Percentiles rank a stretch among this genome's conserved stretches.
These are phyloP conservation scores for Crenuchus spilurus DNA, from an alignment of 2,797 vertebrate genomes.

Conservation along the genomic window DNA sequence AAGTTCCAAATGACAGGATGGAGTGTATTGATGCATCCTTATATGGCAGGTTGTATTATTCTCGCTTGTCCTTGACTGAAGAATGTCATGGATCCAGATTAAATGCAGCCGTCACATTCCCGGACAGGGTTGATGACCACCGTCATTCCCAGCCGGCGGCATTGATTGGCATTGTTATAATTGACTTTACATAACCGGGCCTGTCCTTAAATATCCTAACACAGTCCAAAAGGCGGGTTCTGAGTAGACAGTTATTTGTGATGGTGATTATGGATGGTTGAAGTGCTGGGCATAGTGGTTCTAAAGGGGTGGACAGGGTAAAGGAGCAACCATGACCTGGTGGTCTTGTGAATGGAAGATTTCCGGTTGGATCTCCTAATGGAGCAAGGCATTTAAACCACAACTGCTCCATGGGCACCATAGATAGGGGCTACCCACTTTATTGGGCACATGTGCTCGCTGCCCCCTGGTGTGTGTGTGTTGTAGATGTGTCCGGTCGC, in stretches of 20 bases:
- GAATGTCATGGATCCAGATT: not conserved
- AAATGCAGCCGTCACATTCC: not conserved
- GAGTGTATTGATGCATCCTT: slow-evolving; percentile 15
- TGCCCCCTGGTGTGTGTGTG: no score
- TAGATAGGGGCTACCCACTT: no score
- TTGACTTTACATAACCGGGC: slow-evolving; percentile 42
- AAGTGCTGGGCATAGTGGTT: no score
- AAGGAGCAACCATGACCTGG: no score
- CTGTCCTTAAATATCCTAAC: slow-evolving; percentile 38
- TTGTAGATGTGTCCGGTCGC: no score
- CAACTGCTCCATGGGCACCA: no score
- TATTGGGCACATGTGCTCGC: no score
- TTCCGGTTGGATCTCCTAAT: no score
- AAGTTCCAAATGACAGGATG: slow-evolving; percentile 20
- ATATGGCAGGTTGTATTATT: not conserved
- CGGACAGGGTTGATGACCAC: not conserved
- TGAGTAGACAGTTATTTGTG: slow-evolving; percentile 11
- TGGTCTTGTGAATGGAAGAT: no score
- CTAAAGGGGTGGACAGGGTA: no score
- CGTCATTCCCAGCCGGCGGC: not conserved
- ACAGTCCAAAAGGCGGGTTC: not conserved
- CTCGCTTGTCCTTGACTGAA: not conserved
- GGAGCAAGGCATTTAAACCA: no score
- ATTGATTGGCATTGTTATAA: slow-evolving; percentile 46
- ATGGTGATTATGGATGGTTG: slow-evolving; percentile 2